These are phyloP conservation scores for Bombus breviceps DNA, from an alignment of 1,140 invertebrate genomes.

Conservation along the genomic window DNA sequence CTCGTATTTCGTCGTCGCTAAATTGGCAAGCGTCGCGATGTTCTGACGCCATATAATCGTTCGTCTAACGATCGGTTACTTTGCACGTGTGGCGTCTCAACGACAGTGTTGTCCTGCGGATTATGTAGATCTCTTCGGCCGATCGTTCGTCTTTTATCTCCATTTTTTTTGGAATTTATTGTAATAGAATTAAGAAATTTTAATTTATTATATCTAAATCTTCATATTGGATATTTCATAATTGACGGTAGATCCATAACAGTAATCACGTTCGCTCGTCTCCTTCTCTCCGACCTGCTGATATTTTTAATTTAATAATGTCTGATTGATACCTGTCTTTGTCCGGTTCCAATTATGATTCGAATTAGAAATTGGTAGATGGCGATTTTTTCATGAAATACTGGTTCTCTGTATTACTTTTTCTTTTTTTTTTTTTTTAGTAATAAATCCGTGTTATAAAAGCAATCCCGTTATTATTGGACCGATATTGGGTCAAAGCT, in stretches of 20 bases:
- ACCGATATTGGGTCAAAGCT: too few relatives aligned
- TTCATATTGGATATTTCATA: too few relatives aligned
- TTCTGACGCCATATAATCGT: conserved; percentile 39
- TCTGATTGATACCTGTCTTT: background rate
- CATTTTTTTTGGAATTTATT: too few relatives aligned
- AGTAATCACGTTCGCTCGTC: too few relatives aligned
- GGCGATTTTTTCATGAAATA: background rate
- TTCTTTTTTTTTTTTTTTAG: background rate
- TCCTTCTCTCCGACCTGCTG: background rate
- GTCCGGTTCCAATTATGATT: background rate
- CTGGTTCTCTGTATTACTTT: background rate
- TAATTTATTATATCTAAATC: too few relatives aligned
- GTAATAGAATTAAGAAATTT: too few relatives aligned
- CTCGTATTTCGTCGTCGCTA: conserved; percentile 27
- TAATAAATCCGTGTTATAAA: background rate
- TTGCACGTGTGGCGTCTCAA: background rate
- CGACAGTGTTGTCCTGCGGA: too few relatives aligned
- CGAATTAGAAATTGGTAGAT: background rate
- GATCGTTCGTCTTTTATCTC: background rate
- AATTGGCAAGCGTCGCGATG: conserved; percentile 29
- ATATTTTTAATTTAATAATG: background rate
- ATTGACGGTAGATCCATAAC: too few relatives aligned
- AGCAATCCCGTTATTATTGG: too few relatives aligned
- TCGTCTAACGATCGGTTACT: conserved; percentile 34
- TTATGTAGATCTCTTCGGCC: background rate